Percentiles rank a stretch among this genome's conserved stretches.
Conservation (phyloP, 1,140 invertebrate genomes). For the Lineus longissimus region DNA sequence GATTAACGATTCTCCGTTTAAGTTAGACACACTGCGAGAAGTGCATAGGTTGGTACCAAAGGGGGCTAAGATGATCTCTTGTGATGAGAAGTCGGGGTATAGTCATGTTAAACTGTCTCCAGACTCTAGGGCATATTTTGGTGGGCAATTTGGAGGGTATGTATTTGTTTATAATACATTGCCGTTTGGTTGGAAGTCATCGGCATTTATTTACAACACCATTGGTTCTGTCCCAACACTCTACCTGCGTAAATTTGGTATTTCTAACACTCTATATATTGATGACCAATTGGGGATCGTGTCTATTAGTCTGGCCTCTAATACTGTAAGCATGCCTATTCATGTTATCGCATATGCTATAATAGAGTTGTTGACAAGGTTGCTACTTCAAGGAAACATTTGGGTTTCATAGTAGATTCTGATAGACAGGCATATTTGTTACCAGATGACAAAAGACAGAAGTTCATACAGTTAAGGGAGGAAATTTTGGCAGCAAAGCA, state of each 20-base stretch:
- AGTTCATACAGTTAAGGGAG: constrained; percentile 13
- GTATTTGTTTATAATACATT: constrained; percentile 8
- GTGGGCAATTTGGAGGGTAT: neutral
- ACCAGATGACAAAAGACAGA: constrained; percentile 17
- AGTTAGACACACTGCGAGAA: constrained; percentile 13
- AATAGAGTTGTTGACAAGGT: constrained; percentile 2
- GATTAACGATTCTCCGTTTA: constrained; percentile 12
- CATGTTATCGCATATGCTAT: neutral
- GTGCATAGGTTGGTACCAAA: constrained; percentile 9
- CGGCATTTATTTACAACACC: constrained; percentile 5
- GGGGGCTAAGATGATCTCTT: constrained; percentile 8
- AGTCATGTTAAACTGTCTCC: neutral
- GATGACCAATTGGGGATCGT: neutral
- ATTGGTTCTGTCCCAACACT: neutral
- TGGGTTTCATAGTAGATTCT: constrained; percentile 20
- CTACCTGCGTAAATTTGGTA: neutral
- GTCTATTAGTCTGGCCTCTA: too few species aligned
- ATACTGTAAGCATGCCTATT: too few species aligned
- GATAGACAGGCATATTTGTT: constrained; percentile 16
- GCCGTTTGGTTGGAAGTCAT: constrained; percentile 10
- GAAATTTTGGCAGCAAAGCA: neutral
- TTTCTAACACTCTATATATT: neutral
- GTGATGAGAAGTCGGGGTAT: constrained; percentile 15
- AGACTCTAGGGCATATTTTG: neutral
- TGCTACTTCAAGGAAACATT: constrained; percentile 5